Percentiles rank a stretch among this genome's conserved stretches.
phyloP scores from a whole-genome alignment of 2,888 invertebrate genomes.

The Noctua pronuba region DNA sequence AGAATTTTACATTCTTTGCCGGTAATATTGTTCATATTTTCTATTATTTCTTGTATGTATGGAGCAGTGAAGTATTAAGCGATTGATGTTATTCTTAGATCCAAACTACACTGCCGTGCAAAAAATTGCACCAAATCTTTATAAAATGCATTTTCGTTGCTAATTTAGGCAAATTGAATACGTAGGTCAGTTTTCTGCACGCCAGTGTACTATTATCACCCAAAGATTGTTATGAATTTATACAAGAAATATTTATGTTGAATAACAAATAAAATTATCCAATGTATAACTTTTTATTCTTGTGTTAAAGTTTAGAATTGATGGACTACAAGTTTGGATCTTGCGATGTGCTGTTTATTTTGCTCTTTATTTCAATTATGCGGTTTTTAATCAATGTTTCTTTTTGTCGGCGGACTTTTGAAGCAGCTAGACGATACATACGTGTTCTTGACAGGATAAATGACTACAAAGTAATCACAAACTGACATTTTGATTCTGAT shows the following conservation, averaged over 20 bases:
- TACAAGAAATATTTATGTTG: slow-evolving; percentile 90
- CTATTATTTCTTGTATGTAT: slow-evolving; percentile 70
- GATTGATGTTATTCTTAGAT: slow-evolving; percentile 84
- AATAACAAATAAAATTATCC: slow-evolving; percentile 89
- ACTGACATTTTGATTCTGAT: background rate
- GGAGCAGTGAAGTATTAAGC: slow-evolving; percentile 74
- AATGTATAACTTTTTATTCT: slow-evolving; percentile 74
- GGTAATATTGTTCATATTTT: slow-evolving; percentile 66
- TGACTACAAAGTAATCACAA: background rate
- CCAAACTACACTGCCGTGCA: slow-evolving; percentile 77
- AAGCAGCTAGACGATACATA: background rate
- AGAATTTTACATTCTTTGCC: slow-evolving; percentile 37
- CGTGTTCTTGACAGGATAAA: background rate
- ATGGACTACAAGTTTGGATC: slow-evolving; percentile 59
- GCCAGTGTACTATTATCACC: slow-evolving; percentile 85
- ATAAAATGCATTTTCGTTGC: slow-evolving; percentile 49
- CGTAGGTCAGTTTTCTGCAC: slow-evolving; percentile 67
- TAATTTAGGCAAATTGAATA: slow-evolving; percentile 53
- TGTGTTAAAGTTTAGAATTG: slow-evolving; percentile 66
- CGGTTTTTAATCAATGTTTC: background rate
- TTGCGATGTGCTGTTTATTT: slow-evolving; percentile 63
- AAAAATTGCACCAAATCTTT: slow-evolving; percentile 56
- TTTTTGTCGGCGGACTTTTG: background rate
- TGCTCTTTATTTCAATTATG: slow-evolving; percentile 50
- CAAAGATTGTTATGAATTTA: slow-evolving; percentile 91